Base-by-base conservation (phyloP, 2,888 invertebrate genomes). In the Leptopterna dolabrata region DNA sequence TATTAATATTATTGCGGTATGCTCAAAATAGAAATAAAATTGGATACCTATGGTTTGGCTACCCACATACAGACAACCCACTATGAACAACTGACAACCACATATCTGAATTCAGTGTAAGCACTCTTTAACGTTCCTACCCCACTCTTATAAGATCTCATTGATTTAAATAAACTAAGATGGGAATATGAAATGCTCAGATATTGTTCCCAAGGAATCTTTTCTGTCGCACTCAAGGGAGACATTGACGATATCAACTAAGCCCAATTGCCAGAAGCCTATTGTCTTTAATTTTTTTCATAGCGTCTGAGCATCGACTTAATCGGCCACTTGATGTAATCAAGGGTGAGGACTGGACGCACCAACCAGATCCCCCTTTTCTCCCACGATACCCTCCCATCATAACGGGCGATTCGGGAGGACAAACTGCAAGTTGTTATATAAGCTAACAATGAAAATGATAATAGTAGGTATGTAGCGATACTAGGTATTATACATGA, bases 241-340 rank as follows among this genome's bases (percentile, higher is more conserved):
- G 41, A 45, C 78, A 78, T 78, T 78, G 78, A 45, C 19, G 78
- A 30, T 47, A 81, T 81, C 55, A 81, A 81, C 81, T 55, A 55
- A 81, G 81, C 29, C 51, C 81, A 81, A 81, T 81, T 81, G 55
- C 81, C 29, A 55, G 55, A 81, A 55, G 51, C 55, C 55, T 81
- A 81, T 81, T 81, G 81, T 81, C 81, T 81, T 81, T 51, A 81
- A 81, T 55, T 55, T 81, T 81, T 81, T 81, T 30, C 81, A 81
- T 55, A 47, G 55, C 81, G 81, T 81, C 81, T 81, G 78, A 78
- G 78, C 43, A 78, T 45, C 81, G 55, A 81, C 81, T 81, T 81
- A 81, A 81, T 81, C 81, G 81, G 81, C 81, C 81, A 81, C 81
- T 81, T 81, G 51, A 45, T 24, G 78, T 78, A 45, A 78, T 78